Conservation (phyloP, 2,113 vertebrate genomes). For the Sphyrna mokarran region DNA sequence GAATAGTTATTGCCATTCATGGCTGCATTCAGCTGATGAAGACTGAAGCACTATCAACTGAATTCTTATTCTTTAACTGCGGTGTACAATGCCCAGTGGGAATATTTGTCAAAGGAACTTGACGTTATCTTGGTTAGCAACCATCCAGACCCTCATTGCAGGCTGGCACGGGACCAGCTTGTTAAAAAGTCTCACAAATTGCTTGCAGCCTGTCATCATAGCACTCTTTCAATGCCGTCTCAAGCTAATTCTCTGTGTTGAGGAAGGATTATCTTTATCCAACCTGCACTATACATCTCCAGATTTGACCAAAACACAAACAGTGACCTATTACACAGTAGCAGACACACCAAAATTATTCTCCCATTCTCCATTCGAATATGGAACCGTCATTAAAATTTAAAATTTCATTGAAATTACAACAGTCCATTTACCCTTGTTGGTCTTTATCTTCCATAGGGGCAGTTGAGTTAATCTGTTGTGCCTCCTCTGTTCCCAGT, state of each 20-base stretch:
- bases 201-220: neutral
- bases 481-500: neutral
- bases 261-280: neutral
- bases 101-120: conserved; percentile 3
- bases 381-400: neutral
- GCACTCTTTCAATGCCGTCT: neutral
- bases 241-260: neutral
- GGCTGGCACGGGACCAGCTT: neutral
- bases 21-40: neutral
- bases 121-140: conserved; percentile 23
- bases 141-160: neutral
- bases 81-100: neutral
- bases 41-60: neutral
- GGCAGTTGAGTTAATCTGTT: neutral
- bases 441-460: neutral
- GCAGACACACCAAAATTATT: neutral
- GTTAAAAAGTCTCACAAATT: neutral
- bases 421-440: neutral
- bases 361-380: neutral
- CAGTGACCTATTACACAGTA: neutral
- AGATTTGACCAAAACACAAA: neutral
- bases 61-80: neutral
- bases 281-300: neutral
- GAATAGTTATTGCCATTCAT: neutral
- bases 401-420: neutral